A percentile compares a stretch with the other conserved stretches of the same genome.
Conservation (phyloP, 2,888 invertebrate genomes). For the Aethes cnicana region DNA sequence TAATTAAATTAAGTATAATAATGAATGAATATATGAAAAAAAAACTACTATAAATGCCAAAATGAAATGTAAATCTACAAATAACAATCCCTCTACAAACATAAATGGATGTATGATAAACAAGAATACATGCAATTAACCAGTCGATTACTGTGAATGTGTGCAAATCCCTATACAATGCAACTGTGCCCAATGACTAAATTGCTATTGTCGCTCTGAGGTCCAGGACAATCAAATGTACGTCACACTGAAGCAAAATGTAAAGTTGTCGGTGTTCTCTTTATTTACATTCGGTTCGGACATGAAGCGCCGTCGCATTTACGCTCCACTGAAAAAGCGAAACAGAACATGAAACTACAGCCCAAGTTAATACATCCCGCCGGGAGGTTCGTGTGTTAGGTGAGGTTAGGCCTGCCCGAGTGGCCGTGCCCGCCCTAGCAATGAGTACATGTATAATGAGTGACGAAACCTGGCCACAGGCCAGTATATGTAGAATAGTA, state of each 20-base stretch:
- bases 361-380: conserved; percentile 46
- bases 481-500: conserved; percentile 46
- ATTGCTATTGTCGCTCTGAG: conserved; percentile 57
- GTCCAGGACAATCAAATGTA: conserved; percentile 59
- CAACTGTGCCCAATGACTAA: conserved; percentile 81
- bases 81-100: conserved; percentile 5
- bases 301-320: conserved; percentile 70
- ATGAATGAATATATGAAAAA: not conserved
- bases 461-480: conserved; percentile 49
- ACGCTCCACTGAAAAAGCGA: conserved; percentile 72
- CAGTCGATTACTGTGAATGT: conserved; percentile 56
- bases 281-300: conserved; percentile 69
- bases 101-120: conserved; percentile 29
- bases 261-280: conserved; percentile 53
- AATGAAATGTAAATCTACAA: conserved; percentile 22
- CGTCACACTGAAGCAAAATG: conserved; percentile 82
- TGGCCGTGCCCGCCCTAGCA: conserved; percentile 38
- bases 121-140: conserved; percentile 52
- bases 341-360: conserved; percentile 59
- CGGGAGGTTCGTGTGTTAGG: conserved; percentile 44
- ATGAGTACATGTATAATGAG: conserved; percentile 51
- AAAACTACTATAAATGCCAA: conserved; percentile 15
- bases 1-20: too few relatives aligned
- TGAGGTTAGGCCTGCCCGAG: conserved; percentile 51
- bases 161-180: conserved; percentile 78